These are phyloP conservation scores for Tragelaphus scriptus DNA, from an alignment of 2,113 vertebrate species.

Conservation along the genomic window DNA sequence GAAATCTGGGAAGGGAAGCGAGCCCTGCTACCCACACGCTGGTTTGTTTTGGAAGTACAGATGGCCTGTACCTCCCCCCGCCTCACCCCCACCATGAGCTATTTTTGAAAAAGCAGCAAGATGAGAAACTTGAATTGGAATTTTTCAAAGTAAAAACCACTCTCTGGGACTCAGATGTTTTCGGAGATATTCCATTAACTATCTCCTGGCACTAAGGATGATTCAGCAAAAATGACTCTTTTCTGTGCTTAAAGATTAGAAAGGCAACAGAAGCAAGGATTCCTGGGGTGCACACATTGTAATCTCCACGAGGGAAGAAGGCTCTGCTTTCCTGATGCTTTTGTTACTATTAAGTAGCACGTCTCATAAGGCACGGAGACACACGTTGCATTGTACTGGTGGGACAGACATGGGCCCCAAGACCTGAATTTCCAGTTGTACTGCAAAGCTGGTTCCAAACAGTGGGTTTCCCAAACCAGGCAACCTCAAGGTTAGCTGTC, in stretches of 20 bases:
- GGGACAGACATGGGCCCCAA: background rate
- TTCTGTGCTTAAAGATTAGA: background rate
- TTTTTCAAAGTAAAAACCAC: background rate
- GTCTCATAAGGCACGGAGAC: background rate
- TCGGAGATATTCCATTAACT: background rate
- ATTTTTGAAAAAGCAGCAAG: background rate
- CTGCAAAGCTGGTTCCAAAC: background rate
- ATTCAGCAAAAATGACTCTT: background rate
- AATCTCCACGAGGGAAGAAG: background rate
- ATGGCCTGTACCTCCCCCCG: background rate
- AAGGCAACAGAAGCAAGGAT: background rate
- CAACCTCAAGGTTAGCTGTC: background rate
- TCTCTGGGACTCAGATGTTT: background rate
- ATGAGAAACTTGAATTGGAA: background rate
- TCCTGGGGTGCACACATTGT: background rate
- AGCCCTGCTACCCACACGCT: background rate
- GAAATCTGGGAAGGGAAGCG: background rate
- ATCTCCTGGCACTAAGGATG: background rate
- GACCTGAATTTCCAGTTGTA: background rate
- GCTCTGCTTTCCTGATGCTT: background rate
- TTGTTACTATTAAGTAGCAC: background rate
- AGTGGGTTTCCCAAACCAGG: background rate
- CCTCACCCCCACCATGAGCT: background rate
- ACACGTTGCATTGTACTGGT: background rate
- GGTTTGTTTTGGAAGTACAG: background rate